These are phyloP conservation scores for Callimorpha dominula DNA, from an alignment of 2,888 invertebrate genomes.

Conservation along the genomic window DNA sequence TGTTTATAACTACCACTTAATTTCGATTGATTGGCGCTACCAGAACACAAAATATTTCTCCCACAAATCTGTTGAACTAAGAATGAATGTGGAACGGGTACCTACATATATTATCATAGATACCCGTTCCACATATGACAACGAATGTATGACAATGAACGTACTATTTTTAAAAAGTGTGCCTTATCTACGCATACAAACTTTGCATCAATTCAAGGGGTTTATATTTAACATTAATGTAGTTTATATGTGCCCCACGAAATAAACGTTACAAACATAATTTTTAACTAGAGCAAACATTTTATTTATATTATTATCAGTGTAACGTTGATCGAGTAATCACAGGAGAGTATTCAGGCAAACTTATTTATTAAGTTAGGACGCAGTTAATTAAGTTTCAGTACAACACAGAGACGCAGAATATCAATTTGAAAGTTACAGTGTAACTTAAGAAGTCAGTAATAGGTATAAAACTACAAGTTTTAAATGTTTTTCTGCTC, in stretches of 20 bases:
- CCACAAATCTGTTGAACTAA: not conserved
- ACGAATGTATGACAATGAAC: too few relatives aligned
- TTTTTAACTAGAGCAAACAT: too few relatives aligned
- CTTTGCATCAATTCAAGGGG: too few relatives aligned
- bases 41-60: not conserved
- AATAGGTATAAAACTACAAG: slow-evolving; percentile 21
- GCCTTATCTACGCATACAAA: too few relatives aligned
- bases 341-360: slow-evolving; percentile 16
- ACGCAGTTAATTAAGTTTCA: slow-evolving; percentile 18
- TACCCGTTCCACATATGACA: too few relatives aligned
- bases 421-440: slow-evolving; percentile 10
- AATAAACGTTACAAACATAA: too few relatives aligned
- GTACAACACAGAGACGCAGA: not conserved
- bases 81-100: not conserved
- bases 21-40: not conserved
- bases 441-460: slow-evolving; percentile 17
- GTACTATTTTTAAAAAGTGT: too few relatives aligned
- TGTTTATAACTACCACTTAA: not conserved
- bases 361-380: slow-evolving; percentile 8
- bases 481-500: not conserved
- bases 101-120: too few relatives aligned
- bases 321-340: not conserved
- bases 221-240: too few relatives aligned
- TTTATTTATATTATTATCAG: not conserved
- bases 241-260: too few relatives aligned